Base-by-base conservation (phyloP, 1,140 invertebrate species). In the Magallana gigas region DNA sequence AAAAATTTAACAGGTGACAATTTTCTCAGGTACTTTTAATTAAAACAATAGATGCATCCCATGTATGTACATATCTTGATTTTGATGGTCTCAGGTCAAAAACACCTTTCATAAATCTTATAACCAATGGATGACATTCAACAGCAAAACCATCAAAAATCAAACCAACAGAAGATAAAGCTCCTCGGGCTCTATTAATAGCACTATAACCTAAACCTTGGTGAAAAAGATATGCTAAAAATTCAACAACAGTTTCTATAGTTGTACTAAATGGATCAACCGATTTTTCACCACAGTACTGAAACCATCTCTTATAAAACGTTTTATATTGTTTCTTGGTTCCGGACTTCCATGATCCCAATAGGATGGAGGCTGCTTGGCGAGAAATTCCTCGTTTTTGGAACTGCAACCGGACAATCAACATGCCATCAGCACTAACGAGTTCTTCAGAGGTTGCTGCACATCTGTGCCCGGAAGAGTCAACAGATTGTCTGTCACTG, bases 281-380 rank as follows among this genome's bases (percentile, higher is more conserved):
- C 59, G n/a, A 8, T 59, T 60, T 85, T 85, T 88, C 8, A 82
- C 60, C 18, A 86, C 88, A 88, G 64, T 71, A 88, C 7, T 9
- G 29, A 57, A 86, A 83, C 85, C 85, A 86, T 76, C 85, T 88
- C 57, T 68, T 68, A 23, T 83, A 83, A 57, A 76, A 84, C 29
- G 59, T 64, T 6, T 85, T 9, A 60, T 87, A 89, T 80, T 89
- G 89, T 88, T 86, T 88, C 29, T 88, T 83, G 11, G 87, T 88
- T 57, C 82, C 57, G n/a, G 29, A n/a, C 76, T 64, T 84, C 87
- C 87, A 90, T 14, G 87, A 86, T 36, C n/a, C 83, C 81, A 88
- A 9, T 18, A 88, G 81, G 83, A 88, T 84, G 12, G 59, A 9
- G 48, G 89, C 62, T 84, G 89, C 58, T 64, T 83, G 18, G 76